These are phyloP conservation scores for Allobates femoralis DNA, from an alignment of 2,797 vertebrate genomes.

Conservation along the genomic window DNA sequence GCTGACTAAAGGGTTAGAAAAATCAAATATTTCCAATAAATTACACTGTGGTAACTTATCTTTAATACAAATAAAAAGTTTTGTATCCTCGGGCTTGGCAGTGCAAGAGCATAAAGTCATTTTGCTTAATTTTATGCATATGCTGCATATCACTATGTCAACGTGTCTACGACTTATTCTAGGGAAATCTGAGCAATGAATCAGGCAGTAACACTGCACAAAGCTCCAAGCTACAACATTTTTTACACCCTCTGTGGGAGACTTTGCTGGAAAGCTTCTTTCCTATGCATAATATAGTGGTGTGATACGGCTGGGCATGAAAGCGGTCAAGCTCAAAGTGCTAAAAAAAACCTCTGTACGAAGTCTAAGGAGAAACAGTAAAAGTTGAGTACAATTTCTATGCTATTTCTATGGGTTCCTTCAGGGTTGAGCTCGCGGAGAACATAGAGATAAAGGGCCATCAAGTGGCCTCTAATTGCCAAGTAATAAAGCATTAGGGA, in stretches of 20 bases:
- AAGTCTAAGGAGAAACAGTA: too few species aligned
- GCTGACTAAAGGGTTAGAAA: not conserved
- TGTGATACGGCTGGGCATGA: not conserved
- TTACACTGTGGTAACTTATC: not conserved
- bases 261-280: not conserved
- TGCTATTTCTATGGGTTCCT: too few species aligned
- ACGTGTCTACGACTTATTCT: not conserved
- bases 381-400: too few species aligned
- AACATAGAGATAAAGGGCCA: too few species aligned
- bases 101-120: not conserved
- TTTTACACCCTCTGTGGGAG: conserved; percentile 18
- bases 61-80: not conserved
- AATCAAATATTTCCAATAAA: not conserved
- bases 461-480: too few species aligned
- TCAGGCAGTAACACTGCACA: not conserved
- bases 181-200: conserved; percentile 5
- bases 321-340: too few species aligned
- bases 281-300: not conserved
- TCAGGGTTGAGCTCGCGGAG: too few species aligned
- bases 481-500: too few species aligned
- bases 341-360: too few species aligned
- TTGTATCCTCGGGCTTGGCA: not conserved
- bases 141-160: conserved; percentile 19
- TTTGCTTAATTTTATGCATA: not conserved
- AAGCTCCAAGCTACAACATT: not conserved